Base-by-base conservation (phyloP, 1,140 invertebrate genomes). In the Drosophila leontia region DNA sequence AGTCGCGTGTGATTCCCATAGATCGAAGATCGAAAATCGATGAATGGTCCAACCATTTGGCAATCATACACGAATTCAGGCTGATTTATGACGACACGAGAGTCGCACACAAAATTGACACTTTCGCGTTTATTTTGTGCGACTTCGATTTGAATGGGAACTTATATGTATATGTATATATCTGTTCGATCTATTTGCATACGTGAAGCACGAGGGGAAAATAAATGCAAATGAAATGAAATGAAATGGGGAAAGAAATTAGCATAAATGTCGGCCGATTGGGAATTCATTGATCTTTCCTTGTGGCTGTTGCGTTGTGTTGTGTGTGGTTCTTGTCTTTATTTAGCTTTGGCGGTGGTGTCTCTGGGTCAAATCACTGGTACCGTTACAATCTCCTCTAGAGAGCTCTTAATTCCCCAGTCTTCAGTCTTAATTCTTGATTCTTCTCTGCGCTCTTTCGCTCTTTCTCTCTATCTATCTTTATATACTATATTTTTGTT, bases 31-130 rank as follows among this genome's bases (percentile, higher is more conserved):
- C 37, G 37, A 23, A 53, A 62, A 70, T 68, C 67, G 48, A 70
- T 70, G 67, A 70, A 70, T 70, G 62, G 39, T 9, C 32, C 19
- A 35, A n/a, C 19, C 45, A 45, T 70, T 70, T 70, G 47, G 67
- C 67, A 53, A 68, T 68, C 47, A 45, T 9, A 67, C 58, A 67
- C 58, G 42, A 63, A 63, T 45, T 50, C 35, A 13, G 35, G n/a
- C 15, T 72, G 69, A 72, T 72, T 72, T 72, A 72, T 72, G 68
- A 72, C 67, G 48, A 55, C 63, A 68, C 62, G 29, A 63, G 17
- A 29, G 17, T 7, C 48, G n/a, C 34, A 55, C 47, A 50, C 47
- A 67, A 70, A 70, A 71, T 51, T 72, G 55, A 72, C 70, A 72
- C 70, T 72, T 72, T 72, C 70, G 70, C 53, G 45, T 72, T 72